Evolutionary conservation across 2,797 vertebrate genomes (phyloP), one percentile per base, ranked within the genome.

Genomic region (Hydrolagus colliei): DNA sequence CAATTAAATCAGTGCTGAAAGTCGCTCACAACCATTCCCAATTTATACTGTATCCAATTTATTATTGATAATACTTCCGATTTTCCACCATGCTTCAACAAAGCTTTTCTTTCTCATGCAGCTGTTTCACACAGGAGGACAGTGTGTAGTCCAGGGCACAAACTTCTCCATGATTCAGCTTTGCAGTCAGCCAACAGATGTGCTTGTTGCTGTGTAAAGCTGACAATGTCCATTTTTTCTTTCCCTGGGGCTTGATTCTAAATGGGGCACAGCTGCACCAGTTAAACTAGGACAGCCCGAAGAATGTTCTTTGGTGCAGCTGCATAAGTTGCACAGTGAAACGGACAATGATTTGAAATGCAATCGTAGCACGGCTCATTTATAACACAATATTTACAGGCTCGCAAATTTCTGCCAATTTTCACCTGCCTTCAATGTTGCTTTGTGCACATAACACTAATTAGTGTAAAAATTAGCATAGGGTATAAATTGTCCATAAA

Each of bases 211-310:
- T 63, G 76, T 59, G 12, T 61, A 79, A 63, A 61, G 59, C 76
- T 4, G 76, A 8, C 22, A 62, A 78, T 78, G 76, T 13, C 59
- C n/a, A n/a, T 63, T 10, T 22, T 79, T 63, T 13, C 61, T 13
- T 13, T 79, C 61, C 76, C 61, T 13, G 3, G 76, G 76, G 52
- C 76, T 35, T 63, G 76, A n/a, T 62, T 63, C 72, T 79, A 79
- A 79, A 63, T 63, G 61, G 22, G 76, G n/a, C 76, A 63, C 76
- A 79, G 76, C 76, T 79, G 76, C n/a, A 62, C 61, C n/a, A 63
- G 59, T 79, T 79, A 62, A 27, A 63, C n/a, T 63, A 14, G 76
- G 76, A 79, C 59, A 22, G 76, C 52, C 61, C 76, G 63, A 63
- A 27, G 61, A 22, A 27, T 13, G 6, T 79, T 62, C 12, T 52